phyloP scores from a whole-genome alignment of 2,888 invertebrate species.

The Thalpophila matura region DNA sequence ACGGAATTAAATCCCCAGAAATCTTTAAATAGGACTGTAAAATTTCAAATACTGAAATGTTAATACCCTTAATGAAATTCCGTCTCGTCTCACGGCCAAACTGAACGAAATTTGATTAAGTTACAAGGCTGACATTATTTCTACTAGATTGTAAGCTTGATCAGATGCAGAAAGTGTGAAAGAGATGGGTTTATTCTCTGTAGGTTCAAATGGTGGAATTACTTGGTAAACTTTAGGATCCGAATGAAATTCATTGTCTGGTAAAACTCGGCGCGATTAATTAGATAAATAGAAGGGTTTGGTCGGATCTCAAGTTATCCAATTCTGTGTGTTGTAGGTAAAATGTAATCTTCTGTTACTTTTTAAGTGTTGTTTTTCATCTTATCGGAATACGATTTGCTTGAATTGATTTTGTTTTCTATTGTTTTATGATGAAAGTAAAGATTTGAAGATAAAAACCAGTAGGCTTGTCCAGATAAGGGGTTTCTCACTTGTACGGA shows the following conservation, averaged over 20 bases:
- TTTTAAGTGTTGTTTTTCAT: slow-evolving; percentile 29
- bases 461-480: too few relatives aligned
- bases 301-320: slow-evolving; percentile 64
- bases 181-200: slow-evolving; percentile 59
- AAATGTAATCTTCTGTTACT: slow-evolving; percentile 44
- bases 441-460: too few relatives aligned
- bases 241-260: slow-evolving; percentile 75
- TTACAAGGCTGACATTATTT: slow-evolving; percentile 84
- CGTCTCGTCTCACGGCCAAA: slow-evolving; percentile 70
- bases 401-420: slow-evolving; percentile 2
- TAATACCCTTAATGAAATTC: slow-evolving; percentile 86
- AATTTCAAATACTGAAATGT: slow-evolving; percentile 85
- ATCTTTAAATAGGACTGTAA: slow-evolving; percentile 77
- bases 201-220: slow-evolving; percentile 67
- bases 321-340: slow-evolving; percentile 52
- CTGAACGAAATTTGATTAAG: slow-evolving; percentile 88
- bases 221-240: slow-evolving; percentile 73
- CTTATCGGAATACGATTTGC: slow-evolving; percentile 7
- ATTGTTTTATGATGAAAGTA: slow-evolving; percentile 1
- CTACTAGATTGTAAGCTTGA: slow-evolving; percentile 66
- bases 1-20: slow-evolving; percentile 68
- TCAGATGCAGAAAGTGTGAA: slow-evolving; percentile 60
- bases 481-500: too few relatives aligned
- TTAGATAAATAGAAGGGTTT: slow-evolving; percentile 72
- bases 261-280: slow-evolving; percentile 73